Conservation (phyloP, 2,113 vertebrate genomes). For the Gorsachius goisagi region DNA sequence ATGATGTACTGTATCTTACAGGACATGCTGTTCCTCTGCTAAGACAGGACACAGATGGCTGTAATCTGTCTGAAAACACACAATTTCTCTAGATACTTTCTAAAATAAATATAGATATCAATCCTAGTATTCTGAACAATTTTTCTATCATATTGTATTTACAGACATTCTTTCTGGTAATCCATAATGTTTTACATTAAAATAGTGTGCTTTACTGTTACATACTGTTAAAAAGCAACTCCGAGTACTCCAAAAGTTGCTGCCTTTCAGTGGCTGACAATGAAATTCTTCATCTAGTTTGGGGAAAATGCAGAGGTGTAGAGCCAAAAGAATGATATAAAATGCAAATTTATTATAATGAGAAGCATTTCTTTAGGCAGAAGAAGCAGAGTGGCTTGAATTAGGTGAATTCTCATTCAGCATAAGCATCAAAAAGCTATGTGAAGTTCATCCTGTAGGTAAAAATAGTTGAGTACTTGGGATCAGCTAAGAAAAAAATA, state of each 20-base stretch:
- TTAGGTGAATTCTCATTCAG: not conserved
- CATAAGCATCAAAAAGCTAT: not conserved
- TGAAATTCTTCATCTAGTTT: not conserved
- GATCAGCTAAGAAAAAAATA: not conserved
- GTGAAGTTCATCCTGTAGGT: not conserved
- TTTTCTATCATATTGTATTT: not conserved
- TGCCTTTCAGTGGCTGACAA: not conserved
- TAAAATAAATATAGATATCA: not conserved
- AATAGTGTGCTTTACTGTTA: not conserved
- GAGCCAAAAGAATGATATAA: not conserved
- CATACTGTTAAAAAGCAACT: not conserved
- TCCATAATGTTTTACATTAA: not conserved
- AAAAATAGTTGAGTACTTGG: not conserved
- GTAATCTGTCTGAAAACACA: not conserved
- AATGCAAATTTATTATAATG: not conserved
- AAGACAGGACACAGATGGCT: not conserved
- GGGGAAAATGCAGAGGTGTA: not conserved
- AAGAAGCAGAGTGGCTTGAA: not conserved
- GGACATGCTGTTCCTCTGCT: not conserved
- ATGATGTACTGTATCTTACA: not conserved
- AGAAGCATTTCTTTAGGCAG: not conserved
- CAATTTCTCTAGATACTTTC: not conserved
- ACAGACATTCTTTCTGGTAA: not conserved
- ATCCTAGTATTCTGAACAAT: not conserved
- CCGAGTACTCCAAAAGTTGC: not conserved